phyloP scores from a whole-genome alignment of 2,797 vertebrate genomes.

The Kryptopterus vitreolus region DNA sequence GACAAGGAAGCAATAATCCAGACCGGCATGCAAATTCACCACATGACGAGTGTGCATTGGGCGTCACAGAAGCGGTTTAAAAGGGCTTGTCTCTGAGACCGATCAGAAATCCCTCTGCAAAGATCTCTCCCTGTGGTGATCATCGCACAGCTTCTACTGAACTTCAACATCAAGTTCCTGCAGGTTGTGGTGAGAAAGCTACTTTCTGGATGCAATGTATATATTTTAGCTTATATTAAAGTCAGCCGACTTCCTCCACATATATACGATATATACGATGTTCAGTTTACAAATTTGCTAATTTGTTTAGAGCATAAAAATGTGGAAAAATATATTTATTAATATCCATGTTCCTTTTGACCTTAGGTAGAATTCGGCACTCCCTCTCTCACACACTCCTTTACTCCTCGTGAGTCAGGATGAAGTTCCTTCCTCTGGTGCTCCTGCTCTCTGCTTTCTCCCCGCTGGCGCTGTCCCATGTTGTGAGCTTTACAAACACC shows the following conservation, averaged over 20 bases:
- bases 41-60: too few species aligned
- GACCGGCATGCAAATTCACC: too few species aligned
- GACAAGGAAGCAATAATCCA: too few species aligned
- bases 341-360: background rate
- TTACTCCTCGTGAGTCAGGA: background rate
- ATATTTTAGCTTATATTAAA: background rate
- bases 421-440: conserved; percentile 1
- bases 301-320: too few species aligned
- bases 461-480: background rate
- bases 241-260: background rate
- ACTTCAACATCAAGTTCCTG: background rate
- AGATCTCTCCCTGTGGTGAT: background rate
- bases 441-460: background rate
- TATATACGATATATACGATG: too few species aligned
- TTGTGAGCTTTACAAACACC: background rate
- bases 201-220: background rate
- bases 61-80: background rate
- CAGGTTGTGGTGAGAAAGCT: background rate
- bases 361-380: background rate
- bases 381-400: background rate
- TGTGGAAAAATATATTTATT: too few species aligned
- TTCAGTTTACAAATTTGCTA: too few species aligned
- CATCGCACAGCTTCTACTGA: background rate
- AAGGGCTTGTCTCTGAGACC: background rate
- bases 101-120: background rate